Conservation (phyloP, 2,113 vertebrate genomes). For the Numida meleagris region DNA sequence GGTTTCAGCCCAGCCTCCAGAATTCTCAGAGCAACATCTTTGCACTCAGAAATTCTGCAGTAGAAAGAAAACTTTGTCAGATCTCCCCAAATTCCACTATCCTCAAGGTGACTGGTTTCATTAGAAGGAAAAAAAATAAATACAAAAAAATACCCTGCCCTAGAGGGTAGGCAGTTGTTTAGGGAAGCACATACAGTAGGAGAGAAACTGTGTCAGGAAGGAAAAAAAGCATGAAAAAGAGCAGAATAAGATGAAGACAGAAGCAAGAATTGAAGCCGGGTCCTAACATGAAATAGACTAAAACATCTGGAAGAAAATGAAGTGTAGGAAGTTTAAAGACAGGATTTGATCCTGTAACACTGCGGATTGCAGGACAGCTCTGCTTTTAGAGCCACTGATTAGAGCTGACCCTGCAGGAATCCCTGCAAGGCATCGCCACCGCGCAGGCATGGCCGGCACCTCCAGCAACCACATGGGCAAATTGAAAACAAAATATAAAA, state of each 20-base stretch:
- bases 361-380: not conserved
- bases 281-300: not conserved
- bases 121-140: not conserved
- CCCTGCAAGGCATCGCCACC: not conserved
- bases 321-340: not conserved
- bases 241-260: not conserved
- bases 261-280: not conserved
- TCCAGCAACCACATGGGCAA: not conserved
- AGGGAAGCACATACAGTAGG: not conserved
- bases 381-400: not conserved
- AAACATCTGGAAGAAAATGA: not conserved
- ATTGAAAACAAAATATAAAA: constrained; percentile 22
- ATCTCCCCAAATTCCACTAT: not conserved
- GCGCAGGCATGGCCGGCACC: fast-evolving
- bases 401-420: not conserved
- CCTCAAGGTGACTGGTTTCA: not conserved
- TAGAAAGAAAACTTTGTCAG: constrained; percentile 4
- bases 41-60: not conserved
- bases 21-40: not conserved
- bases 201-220: not conserved
- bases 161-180: constrained; percentile 1
- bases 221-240: not conserved
- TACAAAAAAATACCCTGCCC: not conserved
- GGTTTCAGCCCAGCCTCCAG: not conserved
- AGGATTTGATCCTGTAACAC: not conserved